Base-by-base conservation (phyloP, 2,113 vertebrate genomes). In the Athene cunicularia region DNA sequence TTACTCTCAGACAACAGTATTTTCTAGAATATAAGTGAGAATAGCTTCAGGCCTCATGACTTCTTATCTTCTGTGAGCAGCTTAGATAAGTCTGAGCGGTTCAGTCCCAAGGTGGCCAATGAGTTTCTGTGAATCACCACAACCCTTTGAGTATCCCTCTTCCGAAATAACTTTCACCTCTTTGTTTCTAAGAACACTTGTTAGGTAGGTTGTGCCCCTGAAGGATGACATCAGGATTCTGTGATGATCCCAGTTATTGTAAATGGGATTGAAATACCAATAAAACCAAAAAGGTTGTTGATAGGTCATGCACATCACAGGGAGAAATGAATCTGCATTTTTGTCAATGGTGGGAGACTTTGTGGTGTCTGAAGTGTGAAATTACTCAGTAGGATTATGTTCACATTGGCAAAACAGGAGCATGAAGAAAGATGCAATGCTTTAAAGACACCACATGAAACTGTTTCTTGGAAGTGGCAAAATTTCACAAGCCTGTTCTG, bases 391-490 rank as follows among this genome's bases (percentile, higher is more conserved):
- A 77, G 21, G 58, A 20, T 60, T 28, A 27, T 6, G 12, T n/a
- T n/a, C 13, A 26, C 9, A 7, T 8, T 43, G 49, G 9, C 15
- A 75, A 81, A 77, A 41, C 5, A 63, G 33, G 12, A 43, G 15
- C 0, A 1, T 19, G 15, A 27, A 72, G 66, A 60, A 56, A 64
- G 27, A 32, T 32, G 5, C 1, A 4, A 24, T 73, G 27, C 3
- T 81, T 86, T 49, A 77, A 86, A 87, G 47, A 4, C 17, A 76
- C 8, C 26, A 76, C 12, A 21, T 41, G 30, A 92, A 70, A 32
- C 1, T 5, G 77, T 62, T 55, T 43, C 39, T 76, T 62, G 27
- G 27, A 88, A 68, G 3, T 28, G 8, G 10, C 17, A 82, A 55
- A 49, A 79, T 79, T 88, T 60, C 49, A 32, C 1, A 23, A 8